Evolutionary conservation across 2,113 vertebrate species (phyloP), one percentile per base, ranked within the genome.

Genomic region (Zeus faber): DNA sequence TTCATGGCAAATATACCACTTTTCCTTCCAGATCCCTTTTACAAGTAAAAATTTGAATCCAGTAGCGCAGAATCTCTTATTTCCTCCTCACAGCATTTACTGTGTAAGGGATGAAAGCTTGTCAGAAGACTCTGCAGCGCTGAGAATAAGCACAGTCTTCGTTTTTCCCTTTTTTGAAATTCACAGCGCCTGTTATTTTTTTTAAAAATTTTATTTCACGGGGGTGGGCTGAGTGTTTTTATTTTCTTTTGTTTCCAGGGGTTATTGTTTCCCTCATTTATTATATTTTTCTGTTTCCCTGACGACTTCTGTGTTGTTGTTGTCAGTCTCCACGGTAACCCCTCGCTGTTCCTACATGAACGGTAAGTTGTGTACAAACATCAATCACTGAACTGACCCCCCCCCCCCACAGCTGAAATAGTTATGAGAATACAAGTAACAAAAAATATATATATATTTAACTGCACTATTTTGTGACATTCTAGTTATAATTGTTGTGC

Each of bases 251-350:
- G 74, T 85, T 82, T n/a, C 70, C 50, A 43, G 70, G 23, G 75
- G 76, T 82, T 85, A 81, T 85, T 87, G 85, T 81, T 88, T 18
- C 5, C 18, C 6, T 18, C 18, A 86, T 84, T 85, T 83, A 83
- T 88, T 85, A 87, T 87, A 85, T 87, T 85, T 86, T 89, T 85
- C 85, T 88, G 83, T 89, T 89, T 89, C 84, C 86, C 85, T 88
- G 87, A 88, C 79, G 85, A 89, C 87, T 86, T 89, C 85, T 88
- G 83, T 89, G 84, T 85, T n/a, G 88, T 89, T 89, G 85, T 89
- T 87, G 86, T 89, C 86, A 88, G 86, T 89, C 77, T 88, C 86
- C 86, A 85, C 77, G 86, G 81, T 89, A 88, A 87, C 86, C 80
- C 82, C 85, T 85, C 85, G 83, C 85, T 85, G 85, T 89, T 85